Percentiles rank a stretch among this genome's conserved stretches.
Conservation (phyloP, 2,888 invertebrate species). For the Eristalis tenax region DNA sequence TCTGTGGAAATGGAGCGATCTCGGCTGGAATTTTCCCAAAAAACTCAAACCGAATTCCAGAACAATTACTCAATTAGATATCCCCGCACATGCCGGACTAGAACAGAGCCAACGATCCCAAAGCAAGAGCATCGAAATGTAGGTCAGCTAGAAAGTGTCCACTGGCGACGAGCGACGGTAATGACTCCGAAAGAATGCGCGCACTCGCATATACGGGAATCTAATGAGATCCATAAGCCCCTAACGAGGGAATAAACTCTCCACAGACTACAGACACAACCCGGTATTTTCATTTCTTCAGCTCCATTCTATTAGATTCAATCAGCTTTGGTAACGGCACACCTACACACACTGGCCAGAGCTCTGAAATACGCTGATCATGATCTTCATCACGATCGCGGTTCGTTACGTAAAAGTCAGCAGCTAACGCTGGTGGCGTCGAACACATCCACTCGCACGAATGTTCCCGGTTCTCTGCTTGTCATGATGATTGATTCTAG, state of each 20-base stretch:
- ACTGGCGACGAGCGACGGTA: conserved; percentile 17
- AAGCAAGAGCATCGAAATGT: conserved; percentile 4
- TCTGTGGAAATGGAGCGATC: conserved; percentile 11
- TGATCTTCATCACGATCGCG: conserved; percentile 50
- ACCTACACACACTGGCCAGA: conserved; percentile 42
- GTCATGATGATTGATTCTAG: conserved; percentile 65
- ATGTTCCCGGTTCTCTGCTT: conserved; percentile 5
- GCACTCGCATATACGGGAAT: background rate
- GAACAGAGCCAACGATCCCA: background rate
- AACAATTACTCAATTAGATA: conserved; percentile 36
- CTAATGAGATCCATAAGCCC: conserved; percentile 51
- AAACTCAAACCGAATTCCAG: conserved; percentile 19
- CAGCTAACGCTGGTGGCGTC: background rate
- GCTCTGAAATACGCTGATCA: conserved; percentile 23
- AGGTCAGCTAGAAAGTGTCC: conserved; percentile 56
- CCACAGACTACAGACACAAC: background rate
- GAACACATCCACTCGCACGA: background rate
- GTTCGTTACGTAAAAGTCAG: conserved; percentile 37
- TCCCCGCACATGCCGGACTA: background rate
- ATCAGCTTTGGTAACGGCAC: conserved; percentile 59
- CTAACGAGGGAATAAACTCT: conserved; percentile 37
- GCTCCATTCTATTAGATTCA: conserved; percentile 42
- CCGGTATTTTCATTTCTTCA: conserved; percentile 10
- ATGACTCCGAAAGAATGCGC: conserved; percentile 21
- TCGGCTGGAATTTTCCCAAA: conserved; percentile 11